Percentiles rank a stretch among this genome's conserved stretches.
Evolutionary conservation across 2,888 invertebrate genomes (phyloP).

Genomic region (Lasioglossum vierecki): DNA sequence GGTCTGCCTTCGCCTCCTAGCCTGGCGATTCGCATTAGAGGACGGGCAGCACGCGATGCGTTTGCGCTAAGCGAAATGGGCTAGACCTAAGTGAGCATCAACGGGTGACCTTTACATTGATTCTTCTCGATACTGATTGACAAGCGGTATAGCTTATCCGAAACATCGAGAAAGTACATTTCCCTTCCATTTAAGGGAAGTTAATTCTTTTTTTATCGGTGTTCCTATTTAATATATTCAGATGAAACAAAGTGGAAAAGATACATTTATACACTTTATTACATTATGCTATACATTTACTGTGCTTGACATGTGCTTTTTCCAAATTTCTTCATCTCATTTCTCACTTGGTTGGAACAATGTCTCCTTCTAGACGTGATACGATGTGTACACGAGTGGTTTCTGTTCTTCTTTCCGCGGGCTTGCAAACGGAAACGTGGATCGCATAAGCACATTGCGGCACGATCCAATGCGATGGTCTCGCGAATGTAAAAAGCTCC

Average conservation of each 20-base stretch:
- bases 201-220: not conserved
- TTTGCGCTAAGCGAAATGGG: not conserved
- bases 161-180: not conserved
- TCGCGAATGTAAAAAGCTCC: not conserved
- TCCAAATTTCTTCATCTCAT: not conserved
- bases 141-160: not conserved
- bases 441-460: not conserved
- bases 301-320: not conserved
- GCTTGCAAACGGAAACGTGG: not conserved
- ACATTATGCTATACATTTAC: not conserved
- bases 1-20: slow-evolving; percentile 29
- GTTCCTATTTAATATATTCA: not conserved
- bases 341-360: not conserved
- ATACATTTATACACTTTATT: too few species aligned
- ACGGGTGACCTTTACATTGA: not conserved
- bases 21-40: slow-evolving; percentile 41
- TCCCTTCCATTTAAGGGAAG: not conserved
- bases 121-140: not conserved
- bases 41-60: slow-evolving; percentile 19
- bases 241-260: not conserved
- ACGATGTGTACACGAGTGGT: not conserved
- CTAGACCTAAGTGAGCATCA: not conserved
- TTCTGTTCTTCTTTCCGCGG: slow-evolving; percentile 1
- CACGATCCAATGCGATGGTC: not conserved
- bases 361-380: not conserved